Conservation (phyloP, 2,888 invertebrate genomes). For the Cephus pygmeus region DNA sequence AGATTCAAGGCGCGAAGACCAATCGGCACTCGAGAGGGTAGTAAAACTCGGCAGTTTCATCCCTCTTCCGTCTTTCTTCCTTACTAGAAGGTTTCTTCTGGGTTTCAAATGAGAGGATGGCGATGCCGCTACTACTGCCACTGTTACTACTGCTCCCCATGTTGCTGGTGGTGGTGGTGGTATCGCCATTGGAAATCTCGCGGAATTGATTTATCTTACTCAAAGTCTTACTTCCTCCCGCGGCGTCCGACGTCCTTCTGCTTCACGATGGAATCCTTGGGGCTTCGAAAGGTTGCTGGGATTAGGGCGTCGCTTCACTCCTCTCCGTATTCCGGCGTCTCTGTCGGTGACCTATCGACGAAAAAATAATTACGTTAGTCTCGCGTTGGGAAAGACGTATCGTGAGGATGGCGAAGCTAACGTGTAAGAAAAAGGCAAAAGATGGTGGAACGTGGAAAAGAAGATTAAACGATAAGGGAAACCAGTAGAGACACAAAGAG, state of each 20-base stretch:
- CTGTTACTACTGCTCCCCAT: neutral
- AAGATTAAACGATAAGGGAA: neutral
- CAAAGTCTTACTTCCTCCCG: conserved; percentile 28
- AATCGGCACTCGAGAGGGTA: conserved; percentile 8
- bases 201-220: conserved; percentile 46
- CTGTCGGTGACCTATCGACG: neutral
- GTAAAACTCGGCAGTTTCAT: conserved; percentile 26
- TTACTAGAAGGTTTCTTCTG: neutral
- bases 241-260: conserved; percentile 24
- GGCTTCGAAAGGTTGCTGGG: neutral
- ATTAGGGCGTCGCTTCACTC: neutral
- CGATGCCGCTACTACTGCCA: neutral
- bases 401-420: neutral
- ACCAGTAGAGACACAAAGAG: neutral
- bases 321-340: neutral
- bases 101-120: neutral
- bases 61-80: conserved; percentile 5
- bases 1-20: neutral
- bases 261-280: neutral
- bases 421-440: neutral
- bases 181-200: conserved; percentile 38
- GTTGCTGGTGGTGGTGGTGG: conserved; percentile 12
- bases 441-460: neutral
- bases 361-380: neutral
- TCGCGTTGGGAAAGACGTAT: neutral